Evolutionary conservation across 2,113 vertebrate species (phyloP), one percentile per base, ranked within the genome.

Genomic region (Antigone vipio): DNA sequence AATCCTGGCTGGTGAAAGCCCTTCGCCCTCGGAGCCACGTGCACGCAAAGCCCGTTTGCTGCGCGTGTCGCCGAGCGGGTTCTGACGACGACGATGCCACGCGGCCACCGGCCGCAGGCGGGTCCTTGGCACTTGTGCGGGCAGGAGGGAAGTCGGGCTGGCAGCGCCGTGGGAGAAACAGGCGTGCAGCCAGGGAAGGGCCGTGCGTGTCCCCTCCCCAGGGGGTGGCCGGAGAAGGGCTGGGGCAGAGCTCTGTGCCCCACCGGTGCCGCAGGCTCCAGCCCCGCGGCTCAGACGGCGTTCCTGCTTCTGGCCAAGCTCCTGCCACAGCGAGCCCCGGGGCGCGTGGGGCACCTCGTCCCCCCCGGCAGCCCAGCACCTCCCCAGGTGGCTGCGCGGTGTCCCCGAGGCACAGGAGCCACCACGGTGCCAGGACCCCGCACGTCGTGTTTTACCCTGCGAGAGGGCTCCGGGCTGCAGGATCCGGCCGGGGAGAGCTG

Each of bases 21-120:
- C 34, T 35, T 76, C 2, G 5, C 64, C 7, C 56, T 12, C 11
- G 2, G 2, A 32, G 49, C 49, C 32, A 32, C 0, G 9, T 2
- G 16, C 29, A 11, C 47, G 12, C 58, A 15, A 35, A 62, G 45
- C 58, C 47, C 3, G 1, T 52, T 52, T 15, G 9, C 40, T 7
- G 21, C 3, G 12, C 2, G 18, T 22, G 49, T 32, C 11, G 1
- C 68, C 5, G 5, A 38, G 59, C 3, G 7, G n/a, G 52, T 49
- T 49, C 71, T 60, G 7, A 27, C 9, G 71, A 18, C 2, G n/a
- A 26, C 1, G 82, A 22, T 56, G 40, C 40, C 34, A 19, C 32
- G 64, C 15, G 34, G 59, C 26, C 3, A 5, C 20, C 3, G 9
- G 42, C 44, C 9, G 45, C 53, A 16, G 44, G 17, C 4, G 0